Percentiles rank a stretch among this genome's conserved stretches.
phyloP scores from a whole-genome alignment of 35 echinoderm and acorn worm species.

The Chiridota heheva region DNA sequence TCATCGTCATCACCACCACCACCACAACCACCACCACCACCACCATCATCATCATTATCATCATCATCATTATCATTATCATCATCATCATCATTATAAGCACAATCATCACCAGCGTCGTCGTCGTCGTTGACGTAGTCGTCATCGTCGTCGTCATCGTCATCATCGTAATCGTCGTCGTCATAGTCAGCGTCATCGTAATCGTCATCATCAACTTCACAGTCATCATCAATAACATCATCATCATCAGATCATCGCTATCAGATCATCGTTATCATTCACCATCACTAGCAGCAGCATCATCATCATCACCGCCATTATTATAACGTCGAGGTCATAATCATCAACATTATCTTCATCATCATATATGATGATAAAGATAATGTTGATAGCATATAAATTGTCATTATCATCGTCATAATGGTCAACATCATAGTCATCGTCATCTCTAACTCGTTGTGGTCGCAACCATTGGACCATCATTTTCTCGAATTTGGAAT shows the following conservation, averaged over 20 bases:
- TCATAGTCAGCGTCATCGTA: constrained; percentile 14
- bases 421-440: not conserved
- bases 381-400: too few species aligned
- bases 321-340: too few species aligned
- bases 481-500: too few species aligned
- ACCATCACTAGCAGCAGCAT: not conserved
- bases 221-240: constrained; percentile 27
- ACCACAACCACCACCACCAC: too few species aligned
- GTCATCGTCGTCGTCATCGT: constrained; percentile 14
- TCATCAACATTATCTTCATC: too few species aligned
- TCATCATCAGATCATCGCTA: constrained; percentile 14
- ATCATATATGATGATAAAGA: too few species aligned
- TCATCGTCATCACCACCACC: not conserved
- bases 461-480: too few species aligned
- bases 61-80: not conserved
- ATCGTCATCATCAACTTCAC: constrained; percentile 37
- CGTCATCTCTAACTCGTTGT: not conserved
- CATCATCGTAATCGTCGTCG: constrained; percentile 5
- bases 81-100: not conserved
- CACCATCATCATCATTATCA: not conserved
- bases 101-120: too few species aligned
- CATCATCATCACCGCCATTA: too few species aligned
- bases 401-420: too few species aligned
- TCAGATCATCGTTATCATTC: not conserved
- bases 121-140: not conserved